Base-by-base conservation (phyloP, 2,113 vertebrate species). In the Caranx melampygus region DNA sequence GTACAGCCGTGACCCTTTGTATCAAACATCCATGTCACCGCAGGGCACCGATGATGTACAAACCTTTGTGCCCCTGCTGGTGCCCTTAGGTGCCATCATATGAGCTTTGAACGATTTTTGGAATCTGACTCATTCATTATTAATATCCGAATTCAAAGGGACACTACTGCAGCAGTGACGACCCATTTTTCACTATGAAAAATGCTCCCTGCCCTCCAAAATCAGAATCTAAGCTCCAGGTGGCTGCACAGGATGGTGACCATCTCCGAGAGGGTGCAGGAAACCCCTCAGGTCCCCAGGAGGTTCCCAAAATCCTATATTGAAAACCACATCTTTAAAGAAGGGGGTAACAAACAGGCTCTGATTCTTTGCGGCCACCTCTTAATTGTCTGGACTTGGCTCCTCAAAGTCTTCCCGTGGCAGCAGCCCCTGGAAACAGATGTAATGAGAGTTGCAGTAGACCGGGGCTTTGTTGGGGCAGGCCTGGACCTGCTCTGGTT, bases 401-500 rank as follows among this genome's bases (percentile, higher is more conserved):
- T 88, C 72, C n/a, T 88, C 81, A 89, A 94, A 73, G 55, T 88
- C 88, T 51, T 75, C 63, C n/a, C 3, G 73, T 31, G 83, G 91
- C 54, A 91, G 80, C 0, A 94, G 83, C 6, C 97, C 97, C 37
- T 92, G 94, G 89, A 97, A 95, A 40, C 88, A 58, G 2, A 98
- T 70, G 83, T 95, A 97, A 81, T 95, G 93, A 78, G 96, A 94
- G 88, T 93, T 98, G 93, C 96, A 96, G 93, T 96, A 95, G 68
- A 96, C 96, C 0, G 94, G 96, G 0, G 92, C 75, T 81, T 96
- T 98, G 93, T 98, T 99, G 78, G 98, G 98, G 83, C 93, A 93
- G 21, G 96, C 93, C 87, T 97, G 96, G 71, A 96, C 96, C 91
- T 98, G 97, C 87, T 99, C 97, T 0, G 96, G 96, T 78, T 97